Evolutionary conservation across 2,888 invertebrate genomes (phyloP).

Genomic region (Gibbula magus): DNA sequence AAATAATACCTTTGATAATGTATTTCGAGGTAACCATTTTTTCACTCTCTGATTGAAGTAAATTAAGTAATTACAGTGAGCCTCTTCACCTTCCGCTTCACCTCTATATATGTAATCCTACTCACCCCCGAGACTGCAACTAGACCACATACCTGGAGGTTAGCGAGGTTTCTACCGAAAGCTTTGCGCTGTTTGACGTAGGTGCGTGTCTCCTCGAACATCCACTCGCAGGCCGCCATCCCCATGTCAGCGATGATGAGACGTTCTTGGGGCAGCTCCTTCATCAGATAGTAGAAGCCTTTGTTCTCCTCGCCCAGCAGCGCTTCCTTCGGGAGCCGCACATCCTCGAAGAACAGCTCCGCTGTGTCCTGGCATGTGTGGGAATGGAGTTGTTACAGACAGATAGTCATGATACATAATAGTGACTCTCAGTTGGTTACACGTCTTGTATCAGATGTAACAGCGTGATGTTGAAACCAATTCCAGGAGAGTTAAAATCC

Average conservation of each 20-base stretch:
- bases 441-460: too few relatives aligned
- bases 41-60: too few relatives aligned
- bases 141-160: slow-evolving; percentile 69
- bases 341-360: slow-evolving; percentile 76
- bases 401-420: too few relatives aligned
- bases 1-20: too few relatives aligned
- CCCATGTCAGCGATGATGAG: slow-evolving; percentile 73
- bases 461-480: too few relatives aligned
- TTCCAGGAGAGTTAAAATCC: too few relatives aligned
- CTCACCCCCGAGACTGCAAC: too few relatives aligned
- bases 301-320: slow-evolving; percentile 74
- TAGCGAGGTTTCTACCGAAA: slow-evolving; percentile 74
- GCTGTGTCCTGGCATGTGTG: slow-evolving; percentile 72
- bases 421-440: too few relatives aligned
- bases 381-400: background rate
- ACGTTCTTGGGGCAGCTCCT: slow-evolving; percentile 76
- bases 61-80: too few relatives aligned
- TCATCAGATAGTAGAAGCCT: slow-evolving; percentile 76
- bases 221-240: slow-evolving; percentile 73
- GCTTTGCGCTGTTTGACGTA: slow-evolving; percentile 76
- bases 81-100: background rate
- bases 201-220: slow-evolving; percentile 76
- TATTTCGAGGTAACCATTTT: too few relatives aligned
- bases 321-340: slow-evolving; percentile 72
- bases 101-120: background rate